Base-by-base conservation (phyloP, 2,113 vertebrate species). In the Nasalis larvatus region DNA sequence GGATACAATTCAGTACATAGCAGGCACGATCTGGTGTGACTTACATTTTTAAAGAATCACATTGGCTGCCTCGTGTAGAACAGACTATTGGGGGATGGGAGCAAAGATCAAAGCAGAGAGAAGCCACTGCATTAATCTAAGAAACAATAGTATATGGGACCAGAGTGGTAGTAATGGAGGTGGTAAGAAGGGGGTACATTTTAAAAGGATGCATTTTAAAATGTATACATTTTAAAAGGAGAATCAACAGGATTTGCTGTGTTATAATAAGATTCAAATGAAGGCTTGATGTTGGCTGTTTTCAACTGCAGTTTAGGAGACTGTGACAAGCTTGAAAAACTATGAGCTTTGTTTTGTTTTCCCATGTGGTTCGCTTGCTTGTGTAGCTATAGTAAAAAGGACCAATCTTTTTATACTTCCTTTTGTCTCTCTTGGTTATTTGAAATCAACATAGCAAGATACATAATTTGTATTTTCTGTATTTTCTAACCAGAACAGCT, bases 401-500 rank as follows among this genome's bases (percentile, higher is more conserved):
- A 40, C 17, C 27, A 10, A 37, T 74, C 30, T 74, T 97, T 91
- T 81, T 74, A 74, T 82, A 52, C 1, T 27, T 84, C 17, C 4
- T 82, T 80, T 18, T 80, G 21, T 86, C 71, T 45, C 91, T 89
- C 68, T 96, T 97, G 66, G 32, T 73, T 93, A 60, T 88, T 95
- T 94, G 47, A 77, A 96, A 85, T 95, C 71, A 93, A 80, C 27
- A 71, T 69, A 83, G n/a, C 7, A 74, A 74, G n/a, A 84, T 63
- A 87, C 85, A 68, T 95, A 93, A 91, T 88, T 94, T 68, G 42
- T 66, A 89, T 92, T 89, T 96, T 94, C 37, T 84, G 42, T 66
- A 78, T 77, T 95, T 96, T 95, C 76, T 69, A 93, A 90, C 89
- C 21, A 80, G 17, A 94, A 10, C 37, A 96, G 77, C 83, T 97